Evolutionary conservation across 2,797 vertebrate species (phyloP).

Genomic region (Helostoma temminkii): DNA sequence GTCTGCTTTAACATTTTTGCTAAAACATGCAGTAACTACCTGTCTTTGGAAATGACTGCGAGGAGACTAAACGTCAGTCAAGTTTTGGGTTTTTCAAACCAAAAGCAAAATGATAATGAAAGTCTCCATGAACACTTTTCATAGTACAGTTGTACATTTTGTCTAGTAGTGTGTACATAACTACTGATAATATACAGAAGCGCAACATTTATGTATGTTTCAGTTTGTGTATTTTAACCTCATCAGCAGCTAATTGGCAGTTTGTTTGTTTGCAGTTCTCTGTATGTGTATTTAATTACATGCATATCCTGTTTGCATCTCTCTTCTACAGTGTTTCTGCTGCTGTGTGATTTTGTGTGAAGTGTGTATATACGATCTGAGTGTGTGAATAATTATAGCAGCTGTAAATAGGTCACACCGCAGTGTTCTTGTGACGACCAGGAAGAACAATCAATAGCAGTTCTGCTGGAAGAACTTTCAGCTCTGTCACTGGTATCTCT

Average conservation of each 20-base stretch:
- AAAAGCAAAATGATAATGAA: too few species aligned
- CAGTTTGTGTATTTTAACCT: neutral
- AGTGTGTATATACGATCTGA: conserved; percentile 6
- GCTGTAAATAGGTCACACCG: conserved; percentile 54
- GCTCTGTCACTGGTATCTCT: neutral
- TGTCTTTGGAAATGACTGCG: too few species aligned
- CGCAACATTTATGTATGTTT: neutral
- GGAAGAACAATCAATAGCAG: conserved; percentile 43
- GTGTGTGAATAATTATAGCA: conserved; percentile 33
- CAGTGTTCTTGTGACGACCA: conserved; percentile 24
- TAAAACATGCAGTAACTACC: too few species aligned
- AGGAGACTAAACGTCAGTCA: too few species aligned
- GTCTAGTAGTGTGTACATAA: too few species aligned
- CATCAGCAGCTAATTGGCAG: conserved; percentile 18
- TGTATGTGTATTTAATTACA: conserved; percentile 1
- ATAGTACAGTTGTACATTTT: too few species aligned
- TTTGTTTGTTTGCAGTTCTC: too few species aligned
- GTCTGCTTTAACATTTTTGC: too few species aligned
- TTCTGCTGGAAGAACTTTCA: conserved; percentile 28
- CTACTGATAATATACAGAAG: neutral
- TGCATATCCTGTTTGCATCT: too few species aligned
- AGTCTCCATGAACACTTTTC: too few species aligned
- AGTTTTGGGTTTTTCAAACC: too few species aligned
- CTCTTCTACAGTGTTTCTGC: conserved; percentile 4
- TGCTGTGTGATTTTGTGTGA: too few species aligned